Percentiles rank a stretch among this genome's conserved stretches.
phyloP scores from a whole-genome alignment of 2,888 invertebrate species.

The Eucera pruinosa region DNA sequence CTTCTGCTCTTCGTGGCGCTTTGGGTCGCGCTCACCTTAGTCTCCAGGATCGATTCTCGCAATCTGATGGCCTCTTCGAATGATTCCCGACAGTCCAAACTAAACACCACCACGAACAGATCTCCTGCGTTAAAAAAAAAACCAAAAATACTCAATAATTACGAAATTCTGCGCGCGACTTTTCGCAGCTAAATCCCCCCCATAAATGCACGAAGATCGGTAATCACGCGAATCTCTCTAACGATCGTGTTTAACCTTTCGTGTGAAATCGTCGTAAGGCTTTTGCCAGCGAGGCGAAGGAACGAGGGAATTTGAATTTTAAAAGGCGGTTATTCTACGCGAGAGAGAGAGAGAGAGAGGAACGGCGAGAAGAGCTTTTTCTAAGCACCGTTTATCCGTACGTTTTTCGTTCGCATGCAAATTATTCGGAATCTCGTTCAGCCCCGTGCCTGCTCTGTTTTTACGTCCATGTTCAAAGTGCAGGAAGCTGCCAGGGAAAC shows the following conservation, averaged over 20 bases:
- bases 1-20: slow-evolving; percentile 87
- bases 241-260: not conserved
- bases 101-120: slow-evolving; percentile 92
- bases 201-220: too few relatives aligned
- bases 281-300: not conserved
- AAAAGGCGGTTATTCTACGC: not conserved
- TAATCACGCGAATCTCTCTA: not conserved
- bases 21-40: slow-evolving; percentile 89
- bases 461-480: not conserved
- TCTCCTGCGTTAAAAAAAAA: slow-evolving; percentile 87
- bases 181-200: too few relatives aligned
- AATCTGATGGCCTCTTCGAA: slow-evolving; percentile 93
- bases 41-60: slow-evolving; percentile 92
- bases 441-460: not conserved
- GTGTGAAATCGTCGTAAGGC: slow-evolving; percentile 4
- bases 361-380: not conserved
- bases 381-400: slow-evolving; percentile 4
- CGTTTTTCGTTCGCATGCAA: slow-evolving; percentile 4
- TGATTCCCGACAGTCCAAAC: slow-evolving; percentile 93
- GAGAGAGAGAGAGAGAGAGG: not conserved
- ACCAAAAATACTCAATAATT: too few relatives aligned
- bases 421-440: slow-evolving; percentile 33
- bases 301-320: slow-evolving; percentile 1
- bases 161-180: too few relatives aligned
- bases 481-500: not conserved